phyloP scores from a whole-genome alignment of 2,113 vertebrate genomes.

The Eclectus roratus region DNA sequence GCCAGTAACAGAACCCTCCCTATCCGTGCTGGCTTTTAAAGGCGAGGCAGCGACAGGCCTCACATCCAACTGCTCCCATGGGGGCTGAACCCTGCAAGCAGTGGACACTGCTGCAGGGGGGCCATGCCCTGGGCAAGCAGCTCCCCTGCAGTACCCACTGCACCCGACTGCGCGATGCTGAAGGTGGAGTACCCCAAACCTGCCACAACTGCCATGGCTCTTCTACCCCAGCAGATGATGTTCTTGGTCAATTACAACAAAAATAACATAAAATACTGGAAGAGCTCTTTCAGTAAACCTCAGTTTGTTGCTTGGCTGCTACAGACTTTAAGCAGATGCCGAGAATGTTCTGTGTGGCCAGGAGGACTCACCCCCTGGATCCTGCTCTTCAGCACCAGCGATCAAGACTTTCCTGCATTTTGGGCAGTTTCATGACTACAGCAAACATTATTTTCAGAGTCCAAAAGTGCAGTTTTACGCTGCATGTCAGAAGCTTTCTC shows the following conservation, averaged over 20 bases:
- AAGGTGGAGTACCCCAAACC: neutral
- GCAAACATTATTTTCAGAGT: neutral
- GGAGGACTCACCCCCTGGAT: neutral
- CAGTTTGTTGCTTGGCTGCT: neutral
- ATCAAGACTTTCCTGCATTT: neutral
- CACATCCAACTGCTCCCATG: neutral
- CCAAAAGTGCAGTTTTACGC: neutral
- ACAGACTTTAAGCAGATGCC: neutral
- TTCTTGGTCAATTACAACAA: neutral
- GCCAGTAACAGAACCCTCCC: fast-evolving
- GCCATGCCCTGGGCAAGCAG: neutral
- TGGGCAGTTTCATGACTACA: neutral
- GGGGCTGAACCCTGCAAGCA: neutral
- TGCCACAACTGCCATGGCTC: neutral
- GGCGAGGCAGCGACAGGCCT: neutral
- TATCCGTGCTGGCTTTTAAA: neutral
- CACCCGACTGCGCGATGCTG: fast-evolving
- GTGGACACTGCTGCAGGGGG: neutral
- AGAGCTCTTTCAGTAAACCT: neutral
- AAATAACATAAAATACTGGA: neutral
- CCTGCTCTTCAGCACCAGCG: neutral
- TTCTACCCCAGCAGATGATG: neutral
- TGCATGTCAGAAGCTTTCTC: neutral
- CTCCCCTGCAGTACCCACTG: neutral
- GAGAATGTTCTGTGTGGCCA: neutral